phyloP scores from a whole-genome alignment of 2,113 vertebrate genomes.

The Empidonax traillii region DNA sequence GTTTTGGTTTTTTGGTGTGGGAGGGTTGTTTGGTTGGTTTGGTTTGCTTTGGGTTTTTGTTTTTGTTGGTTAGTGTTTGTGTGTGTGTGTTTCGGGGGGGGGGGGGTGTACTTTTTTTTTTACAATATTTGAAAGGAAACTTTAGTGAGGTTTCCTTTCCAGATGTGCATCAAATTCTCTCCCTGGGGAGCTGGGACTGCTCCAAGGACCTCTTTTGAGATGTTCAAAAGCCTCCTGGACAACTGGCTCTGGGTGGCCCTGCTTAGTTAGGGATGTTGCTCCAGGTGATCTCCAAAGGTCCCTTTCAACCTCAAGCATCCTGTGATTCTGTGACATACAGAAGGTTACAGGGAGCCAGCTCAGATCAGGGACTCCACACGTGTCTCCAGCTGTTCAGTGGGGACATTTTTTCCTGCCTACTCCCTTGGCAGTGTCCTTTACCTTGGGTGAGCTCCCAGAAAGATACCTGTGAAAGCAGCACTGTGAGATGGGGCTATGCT shows the following conservation, averaged over 20 bases:
- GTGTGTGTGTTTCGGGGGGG: not conserved
- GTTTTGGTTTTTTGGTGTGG: not conserved
- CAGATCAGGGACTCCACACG: not conserved
- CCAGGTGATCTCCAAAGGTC: not conserved
- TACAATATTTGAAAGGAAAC: not conserved
- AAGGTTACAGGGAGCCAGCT: not conserved
- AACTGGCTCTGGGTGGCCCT: not conserved
- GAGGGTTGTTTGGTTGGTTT: not conserved
- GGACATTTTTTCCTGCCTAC: not conserved
- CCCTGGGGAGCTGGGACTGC: not conserved
- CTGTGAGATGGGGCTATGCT: not conserved
- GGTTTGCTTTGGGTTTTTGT: not conserved
- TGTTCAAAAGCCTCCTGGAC: not conserved
- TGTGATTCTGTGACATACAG: not conserved
- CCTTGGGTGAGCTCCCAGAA: not conserved
- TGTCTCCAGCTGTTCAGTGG: fast-evolving
- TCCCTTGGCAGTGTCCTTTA: not conserved
- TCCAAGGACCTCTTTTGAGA: not conserved
- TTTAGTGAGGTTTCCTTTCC: not conserved
- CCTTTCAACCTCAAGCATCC: not conserved
- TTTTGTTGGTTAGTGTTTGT: not conserved
- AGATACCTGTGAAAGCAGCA: not conserved
- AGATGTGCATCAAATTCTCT: not conserved
- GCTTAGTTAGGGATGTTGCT: not conserved
- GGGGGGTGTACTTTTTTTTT: not conserved